A percentile compares a stretch with the other conserved stretches of the same genome.
Conservation (phyloP, 2,888 invertebrate genomes). For the Idaea dimidiata region DNA sequence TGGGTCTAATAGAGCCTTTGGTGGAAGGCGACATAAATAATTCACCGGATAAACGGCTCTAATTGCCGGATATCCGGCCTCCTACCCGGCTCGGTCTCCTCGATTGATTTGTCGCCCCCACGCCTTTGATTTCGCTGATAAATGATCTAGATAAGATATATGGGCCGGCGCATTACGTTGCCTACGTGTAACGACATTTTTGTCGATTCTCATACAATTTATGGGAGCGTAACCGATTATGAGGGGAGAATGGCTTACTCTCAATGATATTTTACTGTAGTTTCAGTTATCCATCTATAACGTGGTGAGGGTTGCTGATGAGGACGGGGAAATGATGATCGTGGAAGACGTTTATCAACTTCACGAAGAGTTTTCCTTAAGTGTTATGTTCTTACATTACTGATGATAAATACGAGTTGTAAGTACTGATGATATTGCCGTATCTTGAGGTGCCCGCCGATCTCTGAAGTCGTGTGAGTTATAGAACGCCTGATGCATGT, state of each 20-base stretch:
- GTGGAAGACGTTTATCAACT: neutral
- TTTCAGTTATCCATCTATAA: neutral
- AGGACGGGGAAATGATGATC: neutral
- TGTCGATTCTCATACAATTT: neutral
- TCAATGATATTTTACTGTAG: neutral
- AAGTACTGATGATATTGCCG: neutral
- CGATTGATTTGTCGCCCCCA: conserved; percentile 18
- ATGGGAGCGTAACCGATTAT: neutral
- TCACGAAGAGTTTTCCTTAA: neutral
- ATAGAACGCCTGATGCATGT: no score
- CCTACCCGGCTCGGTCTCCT: neutral
- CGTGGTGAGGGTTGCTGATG: neutral
- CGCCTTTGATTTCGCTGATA: conserved; percentile 13
- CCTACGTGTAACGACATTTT: neutral
- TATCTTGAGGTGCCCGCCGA: no score
- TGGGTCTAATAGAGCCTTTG: conserved; percentile 13
- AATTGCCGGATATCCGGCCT: conserved; percentile 27
- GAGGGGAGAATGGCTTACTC: neutral
- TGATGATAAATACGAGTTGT: neutral
- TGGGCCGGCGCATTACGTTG: conserved; percentile 3
- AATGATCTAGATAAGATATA: conserved; percentile 7
- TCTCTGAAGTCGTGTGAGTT: no score
- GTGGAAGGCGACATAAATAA: conserved; percentile 25
- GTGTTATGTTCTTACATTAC: neutral
- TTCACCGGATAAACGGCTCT: conserved; percentile 23